These are phyloP conservation scores for Aphelenchoides bicaudatus DNA, from an alignment of 2,888 invertebrate genomes.

Conservation along the genomic window DNA sequence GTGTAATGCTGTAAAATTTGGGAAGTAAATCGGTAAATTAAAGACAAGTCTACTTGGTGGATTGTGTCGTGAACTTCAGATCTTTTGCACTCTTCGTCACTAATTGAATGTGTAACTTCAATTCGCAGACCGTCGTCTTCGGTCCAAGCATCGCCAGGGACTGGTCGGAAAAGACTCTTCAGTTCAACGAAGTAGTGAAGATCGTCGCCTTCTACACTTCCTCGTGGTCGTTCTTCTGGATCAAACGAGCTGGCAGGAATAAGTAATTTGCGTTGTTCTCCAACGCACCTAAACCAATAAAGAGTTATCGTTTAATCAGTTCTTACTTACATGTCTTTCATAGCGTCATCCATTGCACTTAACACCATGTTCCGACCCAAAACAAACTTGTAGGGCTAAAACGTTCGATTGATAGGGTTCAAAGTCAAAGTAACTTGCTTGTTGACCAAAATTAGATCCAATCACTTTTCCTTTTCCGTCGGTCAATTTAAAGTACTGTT, in stretches of 20 bases:
- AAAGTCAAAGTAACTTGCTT: too few relatives aligned
- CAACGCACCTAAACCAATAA: slow-evolving; percentile 54
- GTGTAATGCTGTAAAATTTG: slow-evolving; percentile 60
- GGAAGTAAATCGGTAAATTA: too few relatives aligned
- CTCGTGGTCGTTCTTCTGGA: slow-evolving; percentile 45
- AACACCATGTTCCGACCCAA: slow-evolving; percentile 54
- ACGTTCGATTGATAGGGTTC: neutral
- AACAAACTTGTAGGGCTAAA: slow-evolving; percentile 40
- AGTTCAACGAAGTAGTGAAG: slow-evolving; percentile 59
- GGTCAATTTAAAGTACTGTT: slow-evolving; percentile 57
- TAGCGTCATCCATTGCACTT: slow-evolving; percentile 52
- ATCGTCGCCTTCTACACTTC: slow-evolving; percentile 44
- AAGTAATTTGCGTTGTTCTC: slow-evolving; percentile 45
- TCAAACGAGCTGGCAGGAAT: slow-evolving; percentile 55
- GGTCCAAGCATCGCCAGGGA: slow-evolving; percentile 57
- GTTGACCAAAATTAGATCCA: too few relatives aligned
- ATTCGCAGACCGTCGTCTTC: slow-evolving; percentile 56
- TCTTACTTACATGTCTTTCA: slow-evolving; percentile 25
- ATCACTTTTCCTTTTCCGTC: slow-evolving; percentile 55
- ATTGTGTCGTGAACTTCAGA: slow-evolving; percentile 50
- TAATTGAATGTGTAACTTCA: slow-evolving; percentile 50
- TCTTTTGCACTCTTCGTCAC: slow-evolving; percentile 43
- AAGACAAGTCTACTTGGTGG: too few relatives aligned
- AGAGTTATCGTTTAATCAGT: slow-evolving; percentile 23
- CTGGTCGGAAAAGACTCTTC: slow-evolving; percentile 57